Base-by-base conservation (phyloP, 2,888 invertebrate genomes). In the Drosophila paramelanica region DNA sequence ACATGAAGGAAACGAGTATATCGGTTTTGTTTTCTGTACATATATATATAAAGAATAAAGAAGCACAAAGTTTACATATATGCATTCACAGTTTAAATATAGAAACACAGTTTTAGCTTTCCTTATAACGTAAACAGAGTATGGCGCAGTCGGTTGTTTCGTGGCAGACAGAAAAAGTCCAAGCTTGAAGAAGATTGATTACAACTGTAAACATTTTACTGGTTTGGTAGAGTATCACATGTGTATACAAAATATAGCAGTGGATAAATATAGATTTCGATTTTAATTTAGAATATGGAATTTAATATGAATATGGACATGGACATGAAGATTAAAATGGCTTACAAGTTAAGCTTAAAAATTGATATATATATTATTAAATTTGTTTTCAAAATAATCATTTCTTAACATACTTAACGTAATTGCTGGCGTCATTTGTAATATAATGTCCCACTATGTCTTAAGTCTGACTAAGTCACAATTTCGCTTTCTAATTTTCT, bases 401-500 rank as follows among this genome's bases (percentile, higher is more conserved):
- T 7, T 31, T 1, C 8, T 8, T 8, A 7, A 31, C 8, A 31
- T 3, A 31, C 27, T 31, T 31, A 31, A 31, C 27, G 27, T 31
- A 8, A 31, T 31, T 31, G 8, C 27, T 31, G 8, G 2, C 27
- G 7, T 31, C 7, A 31, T 31, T 31, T 31, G 27, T 31, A 31
- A 1, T 31, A 2, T 31, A 0, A 8, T 31, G 7, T 2, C 7
- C 8, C 10, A 31, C 0, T 31, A 13, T 36, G 8, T 41, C 39
- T 72, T 77, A 77, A 80, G 67, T 67, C 56, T 61, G 61, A 51
- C 56, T 59, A 55, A 61, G 46, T 27, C 31, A 41, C 11, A 31
- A 10, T 11, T 42, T 11, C 17, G 23, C n/a, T 11, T 17, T 23
- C 27, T 13, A 3, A 38, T 31, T 43, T 43, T 36, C 5, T 13